These are phyloP conservation scores for Neosilurus hyrtlii DNA, from an alignment of 2,797 vertebrate genomes.

Conservation along the genomic window DNA sequence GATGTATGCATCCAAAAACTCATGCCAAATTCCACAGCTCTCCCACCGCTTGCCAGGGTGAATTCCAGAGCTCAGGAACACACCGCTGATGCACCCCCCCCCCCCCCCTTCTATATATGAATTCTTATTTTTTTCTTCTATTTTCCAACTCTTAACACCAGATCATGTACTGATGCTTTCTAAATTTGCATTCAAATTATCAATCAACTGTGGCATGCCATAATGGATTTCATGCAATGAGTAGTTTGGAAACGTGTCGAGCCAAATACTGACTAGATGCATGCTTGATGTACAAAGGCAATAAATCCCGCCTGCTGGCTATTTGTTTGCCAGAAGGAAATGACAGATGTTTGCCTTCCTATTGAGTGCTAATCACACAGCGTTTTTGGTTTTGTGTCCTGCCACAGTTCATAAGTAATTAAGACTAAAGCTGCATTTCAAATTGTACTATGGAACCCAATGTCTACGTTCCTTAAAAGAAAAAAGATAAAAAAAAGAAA, in stretches of 20 bases:
- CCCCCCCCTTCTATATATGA: no score
- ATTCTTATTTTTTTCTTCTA: conserved; percentile 58
- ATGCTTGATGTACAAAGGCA: neutral
- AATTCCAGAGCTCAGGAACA: neutral
- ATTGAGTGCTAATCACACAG: conserved; percentile 5
- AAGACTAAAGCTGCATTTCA: neutral
- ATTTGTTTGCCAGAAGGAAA: conserved; percentile 31
- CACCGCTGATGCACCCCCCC: no score
- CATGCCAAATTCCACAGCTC: conserved; percentile 2
- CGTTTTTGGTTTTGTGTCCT: neutral
- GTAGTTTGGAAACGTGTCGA: conserved; percentile 14
- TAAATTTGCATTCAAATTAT: neutral
- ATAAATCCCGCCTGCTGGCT: conserved; percentile 30
- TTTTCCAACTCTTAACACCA: conserved; percentile 73
- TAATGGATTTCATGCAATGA: conserved; percentile 19
- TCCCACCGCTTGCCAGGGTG: neutral
- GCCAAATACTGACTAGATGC: neutral
- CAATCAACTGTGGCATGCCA: neutral
- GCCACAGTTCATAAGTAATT: neutral
- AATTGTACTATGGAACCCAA: neutral
- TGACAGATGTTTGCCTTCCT: conserved; percentile 18
- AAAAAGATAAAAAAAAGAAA: neutral
- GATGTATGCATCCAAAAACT: neutral
- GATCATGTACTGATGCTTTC: conserved; percentile 23
- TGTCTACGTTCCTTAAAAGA: neutral